Base-by-base conservation (phyloP, 2,888 invertebrate genomes). In the Drosophila prolongata region DNA sequence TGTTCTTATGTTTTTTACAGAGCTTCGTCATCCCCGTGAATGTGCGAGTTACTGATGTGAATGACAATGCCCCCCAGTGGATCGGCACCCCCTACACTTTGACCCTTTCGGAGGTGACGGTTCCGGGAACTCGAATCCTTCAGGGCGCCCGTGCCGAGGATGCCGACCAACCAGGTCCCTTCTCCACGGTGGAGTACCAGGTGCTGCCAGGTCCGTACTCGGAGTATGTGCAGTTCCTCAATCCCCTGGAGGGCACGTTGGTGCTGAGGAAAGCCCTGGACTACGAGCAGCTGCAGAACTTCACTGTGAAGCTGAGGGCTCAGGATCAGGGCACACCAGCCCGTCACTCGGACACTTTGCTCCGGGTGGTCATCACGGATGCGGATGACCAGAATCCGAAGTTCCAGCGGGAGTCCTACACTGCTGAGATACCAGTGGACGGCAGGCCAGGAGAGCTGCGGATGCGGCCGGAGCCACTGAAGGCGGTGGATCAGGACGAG, bases 321-420 rank as follows among this genome's bases (percentile, higher is more conserved):
- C 93, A 95, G 93, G 98, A 98, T 92, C 96, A 96, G 75, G 98
- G 97, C 27, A 94, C 94, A 46, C 97, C 97, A 2, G 95, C 97
- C 0, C 94, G 94, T 79, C 94, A 94, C 87, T 95, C 95, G 42
- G 96, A 97, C 86, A 96, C 97, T 0, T 92, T 94, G 34, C 93
- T 98, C 4, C 94, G 94, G 3, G 96, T 98, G 0, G 95, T 95
- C 73, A 95, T 98, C 46, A 94, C 97, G 24, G 98, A 98, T 91
- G 97, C 97, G 0, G 98, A 98, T 88, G 98, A 98, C 92, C 97
- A 98, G 93, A 98, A 98, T 93, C 98, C 98, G 0, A 94, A 94
- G 83, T 98, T 97, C 90, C 90, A 94, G 9, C 94, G 95, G 72
- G 96, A 97, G 49, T 94, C 96, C 73, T 97, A 96, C 90, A 94